phyloP scores from a whole-genome alignment of 2,113 vertebrate species.

The Cercocebus atys region DNA sequence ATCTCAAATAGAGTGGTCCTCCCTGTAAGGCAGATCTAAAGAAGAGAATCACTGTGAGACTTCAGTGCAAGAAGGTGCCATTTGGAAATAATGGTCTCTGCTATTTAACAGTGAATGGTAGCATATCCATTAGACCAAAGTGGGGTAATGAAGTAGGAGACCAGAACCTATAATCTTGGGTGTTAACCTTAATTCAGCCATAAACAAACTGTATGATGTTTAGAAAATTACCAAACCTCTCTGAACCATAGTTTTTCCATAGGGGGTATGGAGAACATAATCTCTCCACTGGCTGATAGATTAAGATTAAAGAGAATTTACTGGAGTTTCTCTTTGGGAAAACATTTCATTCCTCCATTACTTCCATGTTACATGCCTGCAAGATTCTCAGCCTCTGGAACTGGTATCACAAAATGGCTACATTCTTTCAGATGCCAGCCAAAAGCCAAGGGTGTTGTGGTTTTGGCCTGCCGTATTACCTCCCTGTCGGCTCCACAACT shows the following conservation, averaged over 20 bases:
- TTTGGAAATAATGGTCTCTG: neutral
- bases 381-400: slow-evolving; percentile 15
- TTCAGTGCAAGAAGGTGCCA: neutral
- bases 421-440: slow-evolving; percentile 17
- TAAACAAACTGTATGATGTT: neutral
- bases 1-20: neutral
- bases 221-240: slow-evolving; percentile 41
- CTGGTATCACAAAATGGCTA: slow-evolving; percentile 39
- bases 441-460: neutral
- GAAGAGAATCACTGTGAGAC: neutral
- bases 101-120: slow-evolving; percentile 16
- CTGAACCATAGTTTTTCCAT: neutral
- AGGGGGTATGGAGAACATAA: neutral
- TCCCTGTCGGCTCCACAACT: neutral
- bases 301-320: slow-evolving; percentile 20
- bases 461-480: neutral
- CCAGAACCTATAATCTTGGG: slow-evolving; percentile 9
- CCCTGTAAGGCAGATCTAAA: slow-evolving; percentile 10
- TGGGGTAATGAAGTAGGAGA: neutral
- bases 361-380: neutral
- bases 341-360: slow-evolving; percentile 33
- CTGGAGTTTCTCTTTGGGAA: slow-evolving; percentile 15
- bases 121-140: neutral
- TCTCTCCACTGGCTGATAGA: slow-evolving; percentile 31
- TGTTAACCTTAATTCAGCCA: slow-evolving; percentile 44